Conservation (phyloP, 2,113 vertebrate species). For the Prunella fulvescens region DNA sequence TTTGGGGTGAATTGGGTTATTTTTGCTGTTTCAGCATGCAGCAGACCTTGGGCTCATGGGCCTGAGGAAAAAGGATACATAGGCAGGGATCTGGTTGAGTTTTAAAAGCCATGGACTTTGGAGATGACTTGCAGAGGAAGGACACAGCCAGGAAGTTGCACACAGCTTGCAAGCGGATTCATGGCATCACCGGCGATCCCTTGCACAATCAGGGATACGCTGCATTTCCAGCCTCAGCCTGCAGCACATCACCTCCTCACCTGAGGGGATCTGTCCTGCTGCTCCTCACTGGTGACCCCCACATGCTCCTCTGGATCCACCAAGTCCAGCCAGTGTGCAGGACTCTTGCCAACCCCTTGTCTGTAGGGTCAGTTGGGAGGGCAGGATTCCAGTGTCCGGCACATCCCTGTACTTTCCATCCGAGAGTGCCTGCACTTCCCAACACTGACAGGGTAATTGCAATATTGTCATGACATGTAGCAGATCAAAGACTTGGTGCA, state of each 20-base stretch:
- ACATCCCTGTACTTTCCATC: neutral
- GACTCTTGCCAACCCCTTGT: no score
- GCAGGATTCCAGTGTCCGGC: neutral
- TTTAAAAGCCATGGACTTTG: neutral
- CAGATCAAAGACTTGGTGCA: conserved; percentile 54
- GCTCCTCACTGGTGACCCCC: neutral
- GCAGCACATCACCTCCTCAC: neutral
- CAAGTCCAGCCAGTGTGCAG: neutral
- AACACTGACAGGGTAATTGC: conserved; percentile 38
- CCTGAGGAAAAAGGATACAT: neutral
- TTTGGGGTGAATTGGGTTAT: neutral
- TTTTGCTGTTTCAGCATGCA: neutral
- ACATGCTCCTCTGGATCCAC: neutral
- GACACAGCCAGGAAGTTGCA: neutral
- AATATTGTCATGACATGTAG: conserved; percentile 57
- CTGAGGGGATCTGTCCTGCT: fast-evolving
- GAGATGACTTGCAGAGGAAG: neutral
- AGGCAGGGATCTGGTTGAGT: neutral
- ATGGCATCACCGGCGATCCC: neutral
- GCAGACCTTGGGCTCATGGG: neutral
- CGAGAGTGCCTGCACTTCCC: neutral
- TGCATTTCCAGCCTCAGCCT: neutral
- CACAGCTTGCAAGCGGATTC: neutral
- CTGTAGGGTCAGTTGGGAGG: fast-evolving
- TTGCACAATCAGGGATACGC: neutral